Percentiles rank a stretch among this genome's conserved stretches.
phyloP scores from a whole-genome alignment of 2,797 vertebrate species.

The Eidolon dupreanum region DNA sequence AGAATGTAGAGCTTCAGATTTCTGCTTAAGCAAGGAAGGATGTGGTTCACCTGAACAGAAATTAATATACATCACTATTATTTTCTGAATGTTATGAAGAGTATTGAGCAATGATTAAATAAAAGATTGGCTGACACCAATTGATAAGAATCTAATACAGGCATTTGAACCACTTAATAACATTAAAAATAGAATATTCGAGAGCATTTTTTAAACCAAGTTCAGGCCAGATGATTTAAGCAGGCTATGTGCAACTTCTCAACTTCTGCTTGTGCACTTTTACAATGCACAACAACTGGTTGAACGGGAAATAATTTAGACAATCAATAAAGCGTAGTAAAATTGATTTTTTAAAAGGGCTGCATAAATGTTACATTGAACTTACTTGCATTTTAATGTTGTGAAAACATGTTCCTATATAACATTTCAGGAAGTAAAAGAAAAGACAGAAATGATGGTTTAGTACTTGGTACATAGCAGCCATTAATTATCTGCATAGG shows the following conservation, averaged over 20 bases:
- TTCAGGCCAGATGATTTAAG: background rate
- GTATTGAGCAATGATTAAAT: background rate
- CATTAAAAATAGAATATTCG: background rate
- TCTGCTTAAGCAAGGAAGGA: slow-evolving; percentile 40
- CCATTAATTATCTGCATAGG: background rate
- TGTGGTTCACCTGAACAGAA: background rate
- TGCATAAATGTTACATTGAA: background rate
- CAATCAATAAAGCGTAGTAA: background rate
- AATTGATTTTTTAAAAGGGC: slow-evolving; percentile 17
- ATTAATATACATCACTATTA: background rate
- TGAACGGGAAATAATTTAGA: background rate
- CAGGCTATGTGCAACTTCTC: background rate
- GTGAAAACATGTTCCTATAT: background rate
- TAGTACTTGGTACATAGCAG: background rate
- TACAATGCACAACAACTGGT: background rate
- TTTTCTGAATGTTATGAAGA: slow-evolving; percentile 35
- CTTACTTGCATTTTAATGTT: slow-evolving; percentile 9
- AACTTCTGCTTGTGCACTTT: background rate
- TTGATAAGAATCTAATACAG: slow-evolving; percentile 10
- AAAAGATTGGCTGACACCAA: background rate
- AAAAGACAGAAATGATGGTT: background rate
- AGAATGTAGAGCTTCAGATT: slow-evolving; percentile 42
- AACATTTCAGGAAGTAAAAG: background rate
- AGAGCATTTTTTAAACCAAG: background rate
- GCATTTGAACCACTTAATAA: background rate